Conservation (phyloP, 2,888 invertebrate genomes). For the Gastracanthus pulcherrimus region DNA sequence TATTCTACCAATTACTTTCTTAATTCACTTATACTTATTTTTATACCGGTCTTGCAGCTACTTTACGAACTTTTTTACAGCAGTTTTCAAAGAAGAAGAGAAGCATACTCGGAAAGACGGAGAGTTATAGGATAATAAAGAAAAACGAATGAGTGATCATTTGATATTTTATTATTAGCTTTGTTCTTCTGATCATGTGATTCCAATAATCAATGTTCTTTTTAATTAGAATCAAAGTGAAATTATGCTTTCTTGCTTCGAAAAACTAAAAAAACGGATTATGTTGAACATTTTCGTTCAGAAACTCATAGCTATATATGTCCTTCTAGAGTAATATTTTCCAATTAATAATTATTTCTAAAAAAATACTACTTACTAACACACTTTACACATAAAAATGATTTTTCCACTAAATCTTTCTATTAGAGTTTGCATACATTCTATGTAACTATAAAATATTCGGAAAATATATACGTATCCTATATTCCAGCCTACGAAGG, state of each 20-base stretch:
- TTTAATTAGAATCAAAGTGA: not conserved
- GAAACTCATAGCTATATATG: too few species aligned
- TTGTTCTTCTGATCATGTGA: not conserved
- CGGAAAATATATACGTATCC: too few species aligned
- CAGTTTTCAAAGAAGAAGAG: constrained; percentile 10
- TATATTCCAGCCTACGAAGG: not conserved
- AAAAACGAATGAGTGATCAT: constrained; percentile 11
- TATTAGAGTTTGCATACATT: too few species aligned
- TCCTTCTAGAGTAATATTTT: too few species aligned
- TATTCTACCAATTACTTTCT: not conserved
- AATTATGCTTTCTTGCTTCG: too few species aligned
- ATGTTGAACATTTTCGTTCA: too few species aligned
- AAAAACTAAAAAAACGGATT: too few species aligned
- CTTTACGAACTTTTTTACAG: constrained; percentile 45
- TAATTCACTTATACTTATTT: constrained; percentile 38
- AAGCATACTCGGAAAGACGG: constrained; percentile 4
- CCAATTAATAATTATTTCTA: too few species aligned
- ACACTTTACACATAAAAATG: too few species aligned
- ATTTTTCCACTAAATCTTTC: too few species aligned
- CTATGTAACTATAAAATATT: too few species aligned
- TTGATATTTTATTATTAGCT: constrained; percentile 30
- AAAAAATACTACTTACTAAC: too few species aligned
- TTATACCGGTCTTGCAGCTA: constrained; percentile 13
- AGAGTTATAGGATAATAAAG: constrained; percentile 7
- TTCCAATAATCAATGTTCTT: constrained; percentile 3